These are phyloP conservation scores for Hedychridium roseum DNA, from an alignment of 2,888 invertebrate genomes.

Conservation along the genomic window DNA sequence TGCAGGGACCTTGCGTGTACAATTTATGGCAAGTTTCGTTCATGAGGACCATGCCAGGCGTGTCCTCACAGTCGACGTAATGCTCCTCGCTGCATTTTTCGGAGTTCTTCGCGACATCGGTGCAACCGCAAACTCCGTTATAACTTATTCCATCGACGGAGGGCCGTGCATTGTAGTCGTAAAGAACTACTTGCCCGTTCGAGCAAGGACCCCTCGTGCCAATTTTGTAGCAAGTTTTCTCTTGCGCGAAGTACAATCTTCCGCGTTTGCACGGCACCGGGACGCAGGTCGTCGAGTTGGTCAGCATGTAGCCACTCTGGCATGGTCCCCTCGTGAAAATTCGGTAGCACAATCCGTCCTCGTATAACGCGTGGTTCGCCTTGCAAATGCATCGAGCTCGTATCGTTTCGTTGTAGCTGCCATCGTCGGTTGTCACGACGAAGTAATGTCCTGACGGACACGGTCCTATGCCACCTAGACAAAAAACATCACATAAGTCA, in stretches of 20 bases:
- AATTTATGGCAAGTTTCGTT: constrained; percentile 79
- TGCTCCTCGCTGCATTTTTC: constrained; percentile 49
- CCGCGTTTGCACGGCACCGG: constrained; percentile 79
- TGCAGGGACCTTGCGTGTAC: constrained; percentile 81
- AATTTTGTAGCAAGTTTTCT: constrained; percentile 79
- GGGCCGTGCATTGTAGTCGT: constrained; percentile 80
- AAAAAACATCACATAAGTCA: no score
- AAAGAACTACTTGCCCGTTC: constrained; percentile 77
- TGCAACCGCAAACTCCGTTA: constrained; percentile 83
- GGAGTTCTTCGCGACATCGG: constrained; percentile 60
- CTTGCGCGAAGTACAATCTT: constrained; percentile 77
- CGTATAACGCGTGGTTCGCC: constrained; percentile 71
- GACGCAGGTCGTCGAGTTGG: constrained; percentile 74
- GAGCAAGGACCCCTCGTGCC: constrained; percentile 81
- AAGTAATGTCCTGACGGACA: constrained; percentile 80
- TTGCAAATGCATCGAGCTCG: constrained; percentile 76
- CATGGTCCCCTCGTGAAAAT: constrained; percentile 84
- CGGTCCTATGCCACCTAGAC: constrained; percentile 77
- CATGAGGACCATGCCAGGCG: constrained; percentile 72
- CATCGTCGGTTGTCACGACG: constrained; percentile 63
- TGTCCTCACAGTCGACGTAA: constrained; percentile 67
- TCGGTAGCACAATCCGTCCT: constrained; percentile 77
- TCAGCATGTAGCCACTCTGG: constrained; percentile 72
- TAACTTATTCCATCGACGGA: constrained; percentile 83
- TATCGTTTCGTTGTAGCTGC: constrained; percentile 39